These are phyloP conservation scores for Dimorphilus gyrociliatus DNA, from an alignment of 2,888 invertebrate genomes.

Conservation along the genomic window DNA sequence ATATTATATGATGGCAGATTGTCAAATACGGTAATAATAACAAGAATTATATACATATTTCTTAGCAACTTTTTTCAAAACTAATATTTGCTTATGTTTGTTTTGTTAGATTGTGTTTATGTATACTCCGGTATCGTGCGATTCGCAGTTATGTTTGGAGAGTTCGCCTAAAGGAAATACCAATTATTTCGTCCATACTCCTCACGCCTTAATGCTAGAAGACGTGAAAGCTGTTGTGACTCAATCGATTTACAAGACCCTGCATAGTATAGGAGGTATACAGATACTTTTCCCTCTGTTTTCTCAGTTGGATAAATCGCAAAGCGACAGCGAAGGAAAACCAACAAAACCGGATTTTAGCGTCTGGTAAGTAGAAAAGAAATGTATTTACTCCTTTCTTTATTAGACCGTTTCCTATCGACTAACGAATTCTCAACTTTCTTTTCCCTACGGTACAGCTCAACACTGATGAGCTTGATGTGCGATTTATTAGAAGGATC, in stretches of 20 bases:
- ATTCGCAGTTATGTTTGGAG: constrained; percentile 93
- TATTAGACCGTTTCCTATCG: too few species aligned
- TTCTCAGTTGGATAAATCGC: constrained; percentile 81
- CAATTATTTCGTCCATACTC: constrained; percentile 95
- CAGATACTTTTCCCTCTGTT: constrained; percentile 86
- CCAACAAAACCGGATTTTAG: constrained; percentile 31
- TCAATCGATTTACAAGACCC: constrained; percentile 93
- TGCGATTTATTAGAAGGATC: constrained; percentile 92
- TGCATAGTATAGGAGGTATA: constrained; percentile 96
- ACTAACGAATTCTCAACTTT: not conserved
- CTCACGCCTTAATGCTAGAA: constrained; percentile 98
- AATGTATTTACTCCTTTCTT: too few species aligned
- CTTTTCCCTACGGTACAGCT: constrained; percentile 4
- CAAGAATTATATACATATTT: too few species aligned
- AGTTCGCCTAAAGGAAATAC: constrained; percentile 93
- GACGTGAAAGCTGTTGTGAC: constrained; percentile 98
- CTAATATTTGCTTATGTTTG: constrained; percentile 4
- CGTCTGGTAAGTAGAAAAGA: constrained; percentile 36
- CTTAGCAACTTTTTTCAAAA: not conserved
- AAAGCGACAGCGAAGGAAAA: constrained; percentile 18
- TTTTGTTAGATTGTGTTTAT: constrained; percentile 97
- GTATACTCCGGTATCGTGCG: constrained; percentile 99
- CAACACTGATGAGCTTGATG: constrained; percentile 85
- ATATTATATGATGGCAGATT: constrained; percentile 95
- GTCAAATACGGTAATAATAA: constrained; percentile 57